Evolutionary conservation across 1,140 invertebrate species (phyloP), one percentile per base, ranked within the genome.

Genomic region (Drosophila sulfurigaster): DNA sequence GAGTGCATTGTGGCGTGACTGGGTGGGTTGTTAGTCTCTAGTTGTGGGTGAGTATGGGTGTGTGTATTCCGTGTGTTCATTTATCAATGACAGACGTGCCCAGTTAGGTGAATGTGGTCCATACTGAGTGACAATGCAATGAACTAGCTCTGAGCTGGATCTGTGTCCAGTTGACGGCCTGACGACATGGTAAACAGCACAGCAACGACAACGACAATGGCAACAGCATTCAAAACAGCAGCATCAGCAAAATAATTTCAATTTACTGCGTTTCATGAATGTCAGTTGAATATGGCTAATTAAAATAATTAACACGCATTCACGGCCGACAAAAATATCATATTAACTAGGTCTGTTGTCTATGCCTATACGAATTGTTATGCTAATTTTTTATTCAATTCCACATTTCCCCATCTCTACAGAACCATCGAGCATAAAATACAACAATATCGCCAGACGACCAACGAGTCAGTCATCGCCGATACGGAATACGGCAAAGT

Each of bases 361-460:
- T 43, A 63, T 41, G 43, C 41, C 2, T 48, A 46, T 30, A 30
- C 28, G 0, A 51, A 35, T 58, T 71, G 52, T 76, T 76, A 79
- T 80, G 58, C 38, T 77, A 81, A 88, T 89, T 89, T 73, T 25
- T 65, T 46, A 2, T 54, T 54, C 15, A 41, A 32, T 79, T 52
- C 56, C 30, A 32, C 48, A 41, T 66, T 78, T 78, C 66, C 75
- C 78, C 81, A 41, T 78, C 66, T 78, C 78, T 80, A 41, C 72
- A 92, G 91, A 89, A 78, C 75, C 48, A 70, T 91, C 67, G 91
- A 90, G 76, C 85, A 92, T 69, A 90, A 91, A 70, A 63, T 82
- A 28, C 88, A 85, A 70, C 91, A 92, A 67, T 90, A 90, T 58
- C 91, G 88, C 13, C 76, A 60, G 51, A 79, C 78, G 11, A 92